Evolutionary conservation across 2,113 vertebrate species (phyloP).

Genomic region (Orthonyx spaldingii): DNA sequence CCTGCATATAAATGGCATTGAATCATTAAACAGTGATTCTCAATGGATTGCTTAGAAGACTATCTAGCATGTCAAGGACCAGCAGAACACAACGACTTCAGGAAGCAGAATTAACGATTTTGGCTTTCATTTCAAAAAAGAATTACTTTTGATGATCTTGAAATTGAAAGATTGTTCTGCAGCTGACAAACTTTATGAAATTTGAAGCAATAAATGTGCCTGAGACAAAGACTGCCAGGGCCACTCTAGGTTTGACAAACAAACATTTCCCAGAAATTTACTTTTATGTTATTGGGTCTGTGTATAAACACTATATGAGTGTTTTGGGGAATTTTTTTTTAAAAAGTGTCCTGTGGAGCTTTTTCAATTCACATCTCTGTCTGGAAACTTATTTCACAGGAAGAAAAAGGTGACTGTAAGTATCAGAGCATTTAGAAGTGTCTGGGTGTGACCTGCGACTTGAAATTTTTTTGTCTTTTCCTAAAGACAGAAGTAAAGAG

Average conservation of each 20-base stretch:
- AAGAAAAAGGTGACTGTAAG: neutral
- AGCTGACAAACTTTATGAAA: neutral
- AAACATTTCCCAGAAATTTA: neutral
- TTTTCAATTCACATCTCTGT: neutral
- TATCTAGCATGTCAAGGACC: rapidly evolving
- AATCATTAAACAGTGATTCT: neutral
- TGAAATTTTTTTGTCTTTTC: neutral
- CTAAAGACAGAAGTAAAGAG: neutral
- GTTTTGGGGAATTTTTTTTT: too few species aligned
- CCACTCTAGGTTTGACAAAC: neutral
- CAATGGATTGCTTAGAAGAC: neutral
- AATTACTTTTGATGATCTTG: neutral
- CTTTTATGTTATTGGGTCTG: rapidly evolving
- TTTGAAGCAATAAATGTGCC: neutral
- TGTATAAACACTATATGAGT: rapidly evolving
- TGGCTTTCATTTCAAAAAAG: neutral
- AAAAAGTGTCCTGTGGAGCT: rapidly evolving
- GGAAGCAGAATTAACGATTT: neutral
- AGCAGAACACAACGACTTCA: neutral
- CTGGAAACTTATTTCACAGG: neutral
- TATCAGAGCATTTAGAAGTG: neutral
- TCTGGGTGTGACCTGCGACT: neutral
- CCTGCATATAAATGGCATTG: neutral
- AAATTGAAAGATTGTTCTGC: neutral
- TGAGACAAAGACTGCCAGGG: neutral